A percentile compares a stretch with the other conserved stretches of the same genome.
Conservation (phyloP, 2,797 vertebrate genomes). For the Scolopax rusticola region DNA sequence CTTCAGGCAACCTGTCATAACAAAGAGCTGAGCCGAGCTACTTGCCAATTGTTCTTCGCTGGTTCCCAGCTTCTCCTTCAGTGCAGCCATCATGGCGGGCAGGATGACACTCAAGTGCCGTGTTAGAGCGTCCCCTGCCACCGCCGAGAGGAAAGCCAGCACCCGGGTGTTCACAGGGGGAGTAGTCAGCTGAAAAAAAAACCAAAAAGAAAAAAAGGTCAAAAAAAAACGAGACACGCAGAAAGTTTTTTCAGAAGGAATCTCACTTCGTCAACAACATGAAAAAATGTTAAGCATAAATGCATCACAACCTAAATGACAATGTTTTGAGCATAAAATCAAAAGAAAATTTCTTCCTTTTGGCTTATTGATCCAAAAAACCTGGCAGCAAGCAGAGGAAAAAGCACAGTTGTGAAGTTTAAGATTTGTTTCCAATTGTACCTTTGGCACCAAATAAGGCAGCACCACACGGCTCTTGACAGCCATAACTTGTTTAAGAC, state of each 20-base stretch:
- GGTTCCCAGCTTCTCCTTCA: slow-evolving; percentile 92
- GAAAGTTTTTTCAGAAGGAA: neutral
- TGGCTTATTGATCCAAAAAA: neutral
- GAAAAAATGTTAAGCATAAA: neutral
- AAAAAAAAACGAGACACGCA: neutral
- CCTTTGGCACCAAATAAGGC: slow-evolving; percentile 98
- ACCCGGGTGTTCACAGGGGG: slow-evolving; percentile 95
- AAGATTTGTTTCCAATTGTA: slow-evolving; percentile 54
- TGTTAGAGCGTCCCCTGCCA: slow-evolving; percentile 95
- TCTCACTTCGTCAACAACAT: neutral
- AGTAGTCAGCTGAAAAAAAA: slow-evolving; percentile 85
- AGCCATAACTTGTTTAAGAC: slow-evolving; percentile 98
- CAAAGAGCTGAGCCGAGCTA: slow-evolving; percentile 3
- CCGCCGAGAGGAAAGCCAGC: slow-evolving; percentile 95
- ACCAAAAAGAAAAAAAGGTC: neutral
- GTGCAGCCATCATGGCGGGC: slow-evolving; percentile 92
- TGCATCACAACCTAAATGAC: neutral
- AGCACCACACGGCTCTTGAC: slow-evolving; percentile 98
- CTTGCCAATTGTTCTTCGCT: slow-evolving; percentile 89
- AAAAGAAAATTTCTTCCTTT: neutral
- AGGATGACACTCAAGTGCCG: slow-evolving; percentile 95
- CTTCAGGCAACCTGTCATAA: slow-evolving; percentile 35
- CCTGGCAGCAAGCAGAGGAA: neutral
- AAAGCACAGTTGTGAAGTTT: neutral
- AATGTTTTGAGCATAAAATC: neutral